Evolutionary conservation across 1,140 invertebrate genomes (phyloP), one percentile per base, ranked within the genome.

Genomic region (Monomorium pharaonis): DNA sequence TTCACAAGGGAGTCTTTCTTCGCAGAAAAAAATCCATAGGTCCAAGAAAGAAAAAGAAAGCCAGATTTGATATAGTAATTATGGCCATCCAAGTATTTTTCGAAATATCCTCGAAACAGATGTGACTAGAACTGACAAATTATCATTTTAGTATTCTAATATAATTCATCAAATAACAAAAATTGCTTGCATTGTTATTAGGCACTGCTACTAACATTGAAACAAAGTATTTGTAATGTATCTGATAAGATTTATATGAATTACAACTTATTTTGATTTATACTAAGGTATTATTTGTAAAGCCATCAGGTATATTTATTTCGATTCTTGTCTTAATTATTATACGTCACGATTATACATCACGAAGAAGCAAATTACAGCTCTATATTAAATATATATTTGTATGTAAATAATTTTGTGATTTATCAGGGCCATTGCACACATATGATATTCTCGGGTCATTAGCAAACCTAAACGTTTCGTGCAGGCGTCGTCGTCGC

Each of bases 381-480:
- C 1, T 60, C 24, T 44, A 42, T 44, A n/a, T 58, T 76, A 42
- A 42, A 30, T 62, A 77, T 16, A 18, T n/a, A 63, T 21, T 63
- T 77, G n/a, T n/a, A n/a, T 77, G 10, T 62, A 14, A 56, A 67
- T 67, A 54, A 44, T 56, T 3, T 54, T 24, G 9, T 33, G 2
- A 42, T 42, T 44, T 24, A 69, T 69, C 27, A 47, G 18, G 21
- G 10, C 10, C 30, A 9, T 51, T 10, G 30, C 44, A 30, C 58
- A 37, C 16, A 7, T 58, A 69, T 18, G 3, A 80, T 80, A 30
- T 47, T 14, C 54, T 16, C 18, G 18, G 24, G 18, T 72, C 37
- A 83, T 83, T 83, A 83, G 51, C 78, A 60, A 83, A 83, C 7
- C 67, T 44, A 83, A 83, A 83, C 27, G 42, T 83, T 72, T 74